phyloP scores from a whole-genome alignment of 2,797 vertebrate genomes.

The Centropyge bicolor region DNA sequence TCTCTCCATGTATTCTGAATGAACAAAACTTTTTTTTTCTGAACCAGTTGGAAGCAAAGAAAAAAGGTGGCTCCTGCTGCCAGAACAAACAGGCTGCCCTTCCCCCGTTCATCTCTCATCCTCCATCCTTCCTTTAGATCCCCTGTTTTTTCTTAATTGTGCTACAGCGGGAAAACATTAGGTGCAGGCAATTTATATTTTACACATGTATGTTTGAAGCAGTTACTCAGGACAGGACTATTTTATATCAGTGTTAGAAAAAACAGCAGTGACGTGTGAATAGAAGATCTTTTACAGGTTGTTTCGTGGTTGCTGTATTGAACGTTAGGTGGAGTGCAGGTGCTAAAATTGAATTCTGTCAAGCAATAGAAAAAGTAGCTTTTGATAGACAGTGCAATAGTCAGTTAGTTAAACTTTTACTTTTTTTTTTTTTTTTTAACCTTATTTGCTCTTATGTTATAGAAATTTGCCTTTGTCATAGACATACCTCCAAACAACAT shows the following conservation, averaged over 20 bases:
- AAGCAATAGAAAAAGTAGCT: neutral
- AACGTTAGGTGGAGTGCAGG: neutral
- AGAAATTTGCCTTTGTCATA: neutral
- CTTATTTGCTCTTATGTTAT: neutral
- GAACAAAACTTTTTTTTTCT: conserved; percentile 75
- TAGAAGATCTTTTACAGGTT: neutral
- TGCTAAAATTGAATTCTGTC: conserved; percentile 2
- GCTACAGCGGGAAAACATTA: conserved; percentile 38
- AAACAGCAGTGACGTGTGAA: neutral
- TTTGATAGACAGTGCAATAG: neutral
- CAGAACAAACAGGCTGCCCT: conserved; percentile 77
- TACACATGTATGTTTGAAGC: neutral
- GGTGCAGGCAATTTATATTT: conserved; percentile 15
- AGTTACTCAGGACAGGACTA: neutral
- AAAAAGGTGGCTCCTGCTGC: conserved; percentile 63
- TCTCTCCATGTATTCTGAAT: conserved; percentile 34
- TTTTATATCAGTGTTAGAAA: neutral
- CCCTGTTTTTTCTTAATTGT: conserved; percentile 49
- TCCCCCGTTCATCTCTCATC: conserved; percentile 20
- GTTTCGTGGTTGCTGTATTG: neutral
- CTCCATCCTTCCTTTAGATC: conserved; percentile 50
- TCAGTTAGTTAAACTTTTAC: too few species aligned
- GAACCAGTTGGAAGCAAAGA: conserved; percentile 58
- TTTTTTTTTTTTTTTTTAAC: neutral
- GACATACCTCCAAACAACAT: neutral